Conservation (phyloP, 2,113 vertebrate genomes). For the Megaceryle torquata region DNA sequence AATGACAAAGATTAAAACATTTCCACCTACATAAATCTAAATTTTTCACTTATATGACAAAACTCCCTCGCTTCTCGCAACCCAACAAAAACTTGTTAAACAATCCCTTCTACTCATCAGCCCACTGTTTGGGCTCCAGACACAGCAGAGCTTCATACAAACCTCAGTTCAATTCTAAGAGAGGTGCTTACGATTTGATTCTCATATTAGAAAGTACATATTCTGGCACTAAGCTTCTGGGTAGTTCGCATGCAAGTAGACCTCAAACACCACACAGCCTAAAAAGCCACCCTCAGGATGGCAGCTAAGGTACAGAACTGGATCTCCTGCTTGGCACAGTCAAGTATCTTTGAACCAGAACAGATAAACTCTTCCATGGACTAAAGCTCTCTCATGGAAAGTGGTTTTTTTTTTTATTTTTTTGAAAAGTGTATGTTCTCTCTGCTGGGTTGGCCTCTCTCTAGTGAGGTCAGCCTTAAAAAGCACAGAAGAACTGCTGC, state of each 20-base stretch:
- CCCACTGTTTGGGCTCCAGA: conserved; percentile 13
- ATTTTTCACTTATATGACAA: conserved; percentile 6
- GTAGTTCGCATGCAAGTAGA: not conserved
- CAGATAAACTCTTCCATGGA: not conserved
- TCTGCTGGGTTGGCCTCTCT: not conserved
- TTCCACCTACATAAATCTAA: not conserved
- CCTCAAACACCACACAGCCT: not conserved
- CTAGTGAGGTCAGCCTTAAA: not conserved
- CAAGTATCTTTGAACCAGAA: not conserved
- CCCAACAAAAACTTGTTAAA: not conserved
- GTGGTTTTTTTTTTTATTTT: not conserved
- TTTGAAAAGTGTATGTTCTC: not conserved
- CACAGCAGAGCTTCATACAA: not conserved
- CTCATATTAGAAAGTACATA: not conserved
- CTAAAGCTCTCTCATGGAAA: not conserved
- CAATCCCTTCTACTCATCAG: not conserved
- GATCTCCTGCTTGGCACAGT: not conserved
- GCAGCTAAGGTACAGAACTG: not conserved
- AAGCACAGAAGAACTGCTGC: not conserved
- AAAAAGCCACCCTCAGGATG: not conserved
- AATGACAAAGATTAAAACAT: conserved; percentile 36
- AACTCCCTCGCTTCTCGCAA: not conserved
- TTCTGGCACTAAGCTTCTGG: not conserved
- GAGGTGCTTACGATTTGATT: not conserved
- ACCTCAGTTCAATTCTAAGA: not conserved